A percentile compares a stretch with the other conserved stretches of the same genome.
Evolutionary conservation across 2,888 invertebrate genomes (phyloP).

Genomic region (Cynaeus angustus): DNA sequence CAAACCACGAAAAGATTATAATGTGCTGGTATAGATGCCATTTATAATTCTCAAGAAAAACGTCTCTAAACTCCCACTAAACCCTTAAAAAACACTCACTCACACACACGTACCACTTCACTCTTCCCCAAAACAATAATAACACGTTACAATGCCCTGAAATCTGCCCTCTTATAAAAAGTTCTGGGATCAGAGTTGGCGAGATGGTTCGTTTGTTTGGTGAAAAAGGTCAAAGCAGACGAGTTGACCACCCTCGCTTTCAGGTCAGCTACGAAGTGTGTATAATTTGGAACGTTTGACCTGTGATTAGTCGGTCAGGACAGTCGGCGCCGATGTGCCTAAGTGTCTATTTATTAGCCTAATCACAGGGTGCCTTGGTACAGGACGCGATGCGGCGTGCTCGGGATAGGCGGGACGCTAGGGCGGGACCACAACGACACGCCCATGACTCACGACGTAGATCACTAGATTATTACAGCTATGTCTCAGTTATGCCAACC

Average conservation of each 20-base stretch:
- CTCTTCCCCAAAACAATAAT: constrained; percentile 57
- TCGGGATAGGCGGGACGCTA: constrained; percentile 63
- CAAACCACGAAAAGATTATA: constrained; percentile 39
- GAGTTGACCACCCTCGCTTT: constrained; percentile 66
- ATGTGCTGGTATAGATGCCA: constrained; percentile 22
- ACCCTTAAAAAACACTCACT: constrained; percentile 31
- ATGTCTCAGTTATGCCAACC: constrained; percentile 46
- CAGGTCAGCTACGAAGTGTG: constrained; percentile 63
- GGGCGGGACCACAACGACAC: constrained; percentile 64
- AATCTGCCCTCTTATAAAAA: constrained; percentile 35
- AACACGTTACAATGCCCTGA: constrained; percentile 56
- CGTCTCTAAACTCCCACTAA: constrained; percentile 47
- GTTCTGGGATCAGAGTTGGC: constrained; percentile 31
- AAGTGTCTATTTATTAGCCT: constrained; percentile 71
- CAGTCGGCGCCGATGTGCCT: constrained; percentile 67
- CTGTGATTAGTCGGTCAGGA: constrained; percentile 69
- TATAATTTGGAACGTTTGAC: constrained; percentile 68
- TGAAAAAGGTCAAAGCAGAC: constrained; percentile 49
- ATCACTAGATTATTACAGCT: constrained; percentile 59
- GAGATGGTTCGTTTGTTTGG: constrained; percentile 41
- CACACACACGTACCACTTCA: constrained; percentile 41
- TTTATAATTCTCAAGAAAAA: constrained; percentile 43
- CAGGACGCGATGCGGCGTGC: constrained; percentile 59
- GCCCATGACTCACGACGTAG: constrained; percentile 68
- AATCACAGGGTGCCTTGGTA: constrained; percentile 69